Base-by-base conservation (phyloP, 1,140 invertebrate genomes). In the Lanistes nyassanus region DNA sequence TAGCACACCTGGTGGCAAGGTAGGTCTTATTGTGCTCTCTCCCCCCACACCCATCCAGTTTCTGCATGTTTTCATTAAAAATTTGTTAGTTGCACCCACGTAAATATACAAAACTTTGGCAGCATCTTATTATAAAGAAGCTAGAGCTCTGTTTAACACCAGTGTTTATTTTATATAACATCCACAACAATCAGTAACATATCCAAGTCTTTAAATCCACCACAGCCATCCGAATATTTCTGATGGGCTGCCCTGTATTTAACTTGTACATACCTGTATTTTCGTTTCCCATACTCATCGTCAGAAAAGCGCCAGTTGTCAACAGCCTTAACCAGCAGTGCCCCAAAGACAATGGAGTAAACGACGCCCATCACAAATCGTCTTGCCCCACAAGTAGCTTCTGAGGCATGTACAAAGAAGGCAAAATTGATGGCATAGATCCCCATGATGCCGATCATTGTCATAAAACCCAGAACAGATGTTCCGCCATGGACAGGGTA, bases 381-480 rank as follows among this genome's bases (percentile, higher is more conserved):
- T 39, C 91, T 84, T 7, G 89, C 84, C 16, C 84, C 88, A 79
- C 91, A 91, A 7, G 84, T 86, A 7, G 82, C 86, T 13, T 84
- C 74, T 6, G 79, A 88, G 5, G 91, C 87, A 31, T 86, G 86
- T 11, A 90, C 74, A 62, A 92, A 87, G 84, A 91, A 91, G n/a
- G 89, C 89, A 78, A 91, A 90, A 78, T 91, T 91, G 56, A 89
- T 84, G 34, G 83, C 84, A 80, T 90, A 91, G 26, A 91, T 83
- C 1, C 90, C 81, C 11, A 91, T 76, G 58, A 91, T 83, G n/a
- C 90, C 91, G 53, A 90, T 74, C 31, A 92, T 85, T 26, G 89
- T 86, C 79, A 90, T 81, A 81, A 90, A 91, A 0, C 90, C 91
- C 6, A 92, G 83, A 4, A 89, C 77, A 0, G 90, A 89, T 6